Evolutionary conservation across 2,113 vertebrate genomes (phyloP).

Genomic region (Nyctibius bracteatus): DNA sequence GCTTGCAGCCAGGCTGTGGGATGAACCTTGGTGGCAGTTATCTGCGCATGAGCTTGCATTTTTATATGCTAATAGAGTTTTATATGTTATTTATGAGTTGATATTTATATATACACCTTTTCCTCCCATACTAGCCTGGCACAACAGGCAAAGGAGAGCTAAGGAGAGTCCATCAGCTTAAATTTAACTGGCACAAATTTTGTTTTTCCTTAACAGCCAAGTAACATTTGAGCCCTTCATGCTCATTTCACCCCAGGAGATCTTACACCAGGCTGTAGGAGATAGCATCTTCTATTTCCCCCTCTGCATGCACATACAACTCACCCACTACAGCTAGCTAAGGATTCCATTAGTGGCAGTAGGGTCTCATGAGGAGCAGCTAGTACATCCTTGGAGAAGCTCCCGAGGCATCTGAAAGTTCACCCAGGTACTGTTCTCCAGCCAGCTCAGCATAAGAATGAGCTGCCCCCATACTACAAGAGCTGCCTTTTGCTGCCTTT

Average conservation of each 20-base stretch:
- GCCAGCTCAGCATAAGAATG: accelerated
- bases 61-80: neutral
- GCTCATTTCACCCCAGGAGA: neutral
- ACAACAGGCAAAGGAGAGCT: neutral
- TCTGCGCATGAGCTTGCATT: neutral
- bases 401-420: neutral
- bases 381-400: accelerated
- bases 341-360: neutral
- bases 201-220: neutral
- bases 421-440: too few relatives aligned
- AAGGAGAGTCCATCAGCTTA: neutral
- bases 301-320: accelerated
- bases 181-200: neutral
- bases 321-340: too few relatives aligned
- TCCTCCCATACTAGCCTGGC: neutral
- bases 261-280: neutral
- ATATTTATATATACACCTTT: neutral
- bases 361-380: neutral
- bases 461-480: accelerated
- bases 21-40: neutral
- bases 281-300: neutral
- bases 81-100: neutral
- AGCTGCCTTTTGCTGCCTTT: neutral
- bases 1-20: neutral
- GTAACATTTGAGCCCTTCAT: neutral